A percentile compares a stretch with the other conserved stretches of the same genome.
Conservation (phyloP, 2,797 vertebrate genomes). For the Babyrousa celebensis region DNA sequence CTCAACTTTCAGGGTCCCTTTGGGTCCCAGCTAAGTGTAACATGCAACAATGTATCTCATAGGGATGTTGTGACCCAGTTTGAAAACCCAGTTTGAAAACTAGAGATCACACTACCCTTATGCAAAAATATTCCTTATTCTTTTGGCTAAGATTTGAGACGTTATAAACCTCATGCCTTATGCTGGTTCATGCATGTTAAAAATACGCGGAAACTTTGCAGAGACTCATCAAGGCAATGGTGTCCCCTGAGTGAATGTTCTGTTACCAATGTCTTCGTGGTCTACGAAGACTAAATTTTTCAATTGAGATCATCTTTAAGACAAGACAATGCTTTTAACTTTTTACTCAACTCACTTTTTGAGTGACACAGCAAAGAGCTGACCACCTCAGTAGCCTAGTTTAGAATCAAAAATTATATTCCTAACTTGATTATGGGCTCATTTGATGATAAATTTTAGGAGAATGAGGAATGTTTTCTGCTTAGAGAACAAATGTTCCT, state of each 20-base stretch:
- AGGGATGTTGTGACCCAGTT: neutral
- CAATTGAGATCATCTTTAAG: neutral
- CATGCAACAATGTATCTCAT: neutral
- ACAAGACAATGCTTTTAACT: neutral
- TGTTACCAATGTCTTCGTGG: neutral
- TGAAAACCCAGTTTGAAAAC: conserved; percentile 22
- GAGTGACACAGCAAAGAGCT: neutral
- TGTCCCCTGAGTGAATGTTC: neutral
- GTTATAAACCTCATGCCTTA: neutral
- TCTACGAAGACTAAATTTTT: neutral
- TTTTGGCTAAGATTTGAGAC: conserved; percentile 4
- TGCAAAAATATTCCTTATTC: neutral
- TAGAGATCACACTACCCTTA: neutral
- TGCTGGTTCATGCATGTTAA: neutral
- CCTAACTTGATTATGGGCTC: neutral
- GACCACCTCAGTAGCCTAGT: neutral
- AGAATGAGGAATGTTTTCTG: neutral
- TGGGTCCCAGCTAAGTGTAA: neutral
- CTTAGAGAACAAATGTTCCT: neutral
- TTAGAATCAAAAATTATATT: neutral
- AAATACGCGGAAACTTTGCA: neutral
- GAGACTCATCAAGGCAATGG: neutral
- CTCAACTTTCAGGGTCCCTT: neutral
- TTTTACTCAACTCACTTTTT: neutral
- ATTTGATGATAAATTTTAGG: neutral